Conservation (phyloP, 2,113 vertebrate genomes). For the Pavo muticus region DNA sequence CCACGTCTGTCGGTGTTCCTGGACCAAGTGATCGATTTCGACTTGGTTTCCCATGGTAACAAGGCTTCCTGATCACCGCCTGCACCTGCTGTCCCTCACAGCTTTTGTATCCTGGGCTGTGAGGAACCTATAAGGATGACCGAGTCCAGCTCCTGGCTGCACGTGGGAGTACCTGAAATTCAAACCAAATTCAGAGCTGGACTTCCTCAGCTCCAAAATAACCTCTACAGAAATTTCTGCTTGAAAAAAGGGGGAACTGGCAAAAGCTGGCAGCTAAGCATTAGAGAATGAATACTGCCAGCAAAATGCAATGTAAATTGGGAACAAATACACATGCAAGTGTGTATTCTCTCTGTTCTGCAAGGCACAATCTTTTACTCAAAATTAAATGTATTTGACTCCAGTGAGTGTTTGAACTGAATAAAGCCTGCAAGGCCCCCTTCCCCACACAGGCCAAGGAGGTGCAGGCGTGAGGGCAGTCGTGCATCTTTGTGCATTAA, state of each 20-base stretch:
- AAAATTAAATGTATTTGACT: background rate
- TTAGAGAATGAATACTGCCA: background rate
- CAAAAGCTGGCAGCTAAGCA: background rate
- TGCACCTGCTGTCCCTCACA: slow-evolving; percentile 40
- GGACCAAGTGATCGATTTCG: slow-evolving; percentile 25
- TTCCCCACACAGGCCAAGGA: background rate
- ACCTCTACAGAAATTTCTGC: background rate
- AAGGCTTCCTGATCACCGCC: slow-evolving; percentile 32
- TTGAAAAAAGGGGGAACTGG: background rate
- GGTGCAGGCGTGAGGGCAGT: background rate
- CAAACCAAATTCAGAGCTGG: background rate
- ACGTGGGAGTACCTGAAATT: background rate
- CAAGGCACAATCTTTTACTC: background rate
- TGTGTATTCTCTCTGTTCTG: background rate
- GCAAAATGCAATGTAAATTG: background rate
- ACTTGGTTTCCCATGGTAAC: slow-evolving; percentile 57
- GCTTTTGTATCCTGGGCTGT: background rate
- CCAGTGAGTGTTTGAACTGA: background rate
- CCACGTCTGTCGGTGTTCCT: background rate
- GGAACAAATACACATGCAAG: background rate
- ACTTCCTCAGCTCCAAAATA: rapidly evolving
- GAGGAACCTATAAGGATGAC: background rate
- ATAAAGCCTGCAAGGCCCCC: background rate
- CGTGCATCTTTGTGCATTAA: rapidly evolving
- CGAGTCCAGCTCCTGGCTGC: background rate